Evolutionary conservation across 1,140 invertebrate genomes (phyloP), one percentile per base, ranked within the genome.

Genomic region (Teleopsis dalmanni): DNA sequence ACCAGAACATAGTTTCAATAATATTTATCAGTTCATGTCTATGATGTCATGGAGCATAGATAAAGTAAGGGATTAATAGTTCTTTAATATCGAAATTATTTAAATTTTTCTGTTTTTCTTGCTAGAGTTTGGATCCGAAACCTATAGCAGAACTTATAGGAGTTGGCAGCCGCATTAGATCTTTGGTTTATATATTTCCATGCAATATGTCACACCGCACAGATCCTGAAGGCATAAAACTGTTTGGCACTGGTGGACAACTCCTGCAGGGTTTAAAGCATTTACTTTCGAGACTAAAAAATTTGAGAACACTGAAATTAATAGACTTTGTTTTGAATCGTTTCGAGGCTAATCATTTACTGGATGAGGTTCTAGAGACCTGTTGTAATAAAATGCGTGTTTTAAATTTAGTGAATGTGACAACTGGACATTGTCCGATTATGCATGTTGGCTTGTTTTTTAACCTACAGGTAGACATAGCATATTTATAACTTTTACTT

Each of bases 1-100:
- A 14, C 87, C 87, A 0, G 85, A 85, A 74, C 73, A 78, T 21
- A 89, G 88, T 65, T 88, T 90, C 53, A 85, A 85, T 58, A 91
- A 91, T 62, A 73, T 91, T 3, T 90, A 84, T 57, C 86, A 90
- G 65, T 90, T 90, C 57, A 87, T 89, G 81, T 85, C 84, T 27
- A 81, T 88, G 74, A 62, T 86, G 34, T 84, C 81, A 3, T 89
- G 81, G 76, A 87, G 82, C 53, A 77, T 78, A 2, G 83, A 85
- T 57, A 64, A 72, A 34, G 62, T 63, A 34, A 29, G 38, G 29
- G 22, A 10, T 11, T 9, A 1, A 31, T 16, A 21, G 3, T 4
- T 11, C 16, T 22, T 16, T 16, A 16, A 16, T 16, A 36, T 10
- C 19, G 19, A 18, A 44, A 31, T 21, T 4, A 31, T 44, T n/a